Percentiles rank a stretch among this genome's conserved stretches.
These are phyloP conservation scores for Hypselothyrea guttata DNA, from an alignment of 2,888 invertebrate species.

Conservation along the genomic window DNA sequence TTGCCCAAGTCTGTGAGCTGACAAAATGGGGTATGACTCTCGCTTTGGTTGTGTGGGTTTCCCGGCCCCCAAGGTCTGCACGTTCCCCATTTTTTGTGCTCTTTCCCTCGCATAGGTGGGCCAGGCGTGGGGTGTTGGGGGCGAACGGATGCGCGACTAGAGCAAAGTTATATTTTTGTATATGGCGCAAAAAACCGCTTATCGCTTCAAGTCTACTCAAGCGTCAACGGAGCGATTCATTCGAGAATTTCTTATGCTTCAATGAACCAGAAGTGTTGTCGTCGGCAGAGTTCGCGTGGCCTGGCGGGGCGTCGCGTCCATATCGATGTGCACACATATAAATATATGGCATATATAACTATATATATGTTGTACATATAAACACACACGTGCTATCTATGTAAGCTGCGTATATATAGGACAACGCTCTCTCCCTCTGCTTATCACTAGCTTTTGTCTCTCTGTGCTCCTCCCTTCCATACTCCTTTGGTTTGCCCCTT, in stretches of 20 bases:
- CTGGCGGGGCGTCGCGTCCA: slow-evolving; percentile 30
- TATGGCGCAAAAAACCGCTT: slow-evolving; percentile 70
- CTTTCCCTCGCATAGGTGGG: background rate
- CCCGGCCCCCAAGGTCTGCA: slow-evolving; percentile 68
- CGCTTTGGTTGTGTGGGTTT: slow-evolving; percentile 80
- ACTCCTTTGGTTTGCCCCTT: slow-evolving; percentile 27
- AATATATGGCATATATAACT: slow-evolving; percentile 14
- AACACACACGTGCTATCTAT: slow-evolving; percentile 30
- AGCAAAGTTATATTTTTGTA: slow-evolving; percentile 67
- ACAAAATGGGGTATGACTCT: slow-evolving; percentile 80
- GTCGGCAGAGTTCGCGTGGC: slow-evolving; percentile 45
- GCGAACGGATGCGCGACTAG: slow-evolving; percentile 54
- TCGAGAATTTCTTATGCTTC: slow-evolving; percentile 77
- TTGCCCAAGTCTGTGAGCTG: too few relatives aligned
- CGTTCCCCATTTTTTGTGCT: slow-evolving; percentile 7
- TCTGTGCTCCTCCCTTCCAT: background rate
- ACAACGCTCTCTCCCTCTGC: background rate
- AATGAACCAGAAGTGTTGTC: slow-evolving; percentile 75
- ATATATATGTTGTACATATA: slow-evolving; percentile 6
- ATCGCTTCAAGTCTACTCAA: slow-evolving; percentile 77
- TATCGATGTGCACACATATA: slow-evolving; percentile 33
- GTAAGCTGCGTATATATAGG: slow-evolving; percentile 29
- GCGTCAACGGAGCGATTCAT: slow-evolving; percentile 76
- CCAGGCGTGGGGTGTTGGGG: background rate
- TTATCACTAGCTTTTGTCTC: too few relatives aligned